A percentile compares a stretch with the other conserved stretches of the same genome.
These are phyloP conservation scores for Anguilla obscura DNA, from an alignment of 2,797 vertebrate species.

Conservation along the genomic window DNA sequence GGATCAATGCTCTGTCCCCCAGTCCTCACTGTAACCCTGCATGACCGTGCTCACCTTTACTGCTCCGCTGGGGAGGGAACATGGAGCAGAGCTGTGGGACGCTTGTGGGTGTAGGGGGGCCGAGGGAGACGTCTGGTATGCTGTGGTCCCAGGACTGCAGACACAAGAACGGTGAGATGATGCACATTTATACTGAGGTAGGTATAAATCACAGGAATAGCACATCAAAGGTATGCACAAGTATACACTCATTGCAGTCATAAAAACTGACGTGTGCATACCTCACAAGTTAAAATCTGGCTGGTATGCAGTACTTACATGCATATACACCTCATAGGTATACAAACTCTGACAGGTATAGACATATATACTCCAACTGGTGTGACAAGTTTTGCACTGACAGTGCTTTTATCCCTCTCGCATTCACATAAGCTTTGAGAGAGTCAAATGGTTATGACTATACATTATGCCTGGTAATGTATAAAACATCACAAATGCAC, in stretches of 20 bases:
- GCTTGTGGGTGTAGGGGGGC: conserved; percentile 63
- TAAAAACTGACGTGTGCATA: neutral
- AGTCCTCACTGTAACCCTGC: neutral
- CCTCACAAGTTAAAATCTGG: neutral
- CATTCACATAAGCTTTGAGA: neutral
- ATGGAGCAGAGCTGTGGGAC: conserved; percentile 68
- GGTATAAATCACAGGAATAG: neutral
- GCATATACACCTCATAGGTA: neutral
- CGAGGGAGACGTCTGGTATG: conserved; percentile 60
- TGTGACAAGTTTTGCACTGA: neutral
- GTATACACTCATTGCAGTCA: too few relatives aligned
- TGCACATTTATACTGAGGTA: conserved; percentile 5
- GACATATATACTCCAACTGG: neutral
- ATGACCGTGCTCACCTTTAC: conserved; percentile 75
- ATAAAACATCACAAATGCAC: neutral
- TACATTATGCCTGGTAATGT: neutral
- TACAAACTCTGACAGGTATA: neutral
- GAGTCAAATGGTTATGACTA: neutral
- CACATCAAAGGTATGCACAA: neutral
- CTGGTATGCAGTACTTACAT: neutral
- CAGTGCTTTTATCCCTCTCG: neutral
- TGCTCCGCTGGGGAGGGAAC: conserved; percentile 69
- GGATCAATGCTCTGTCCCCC: neutral
- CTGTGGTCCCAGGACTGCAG: conserved; percentile 66
- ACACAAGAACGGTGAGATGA: conserved; percentile 38